phyloP scores from a whole-genome alignment of 2,888 invertebrate species.

The Acrobasis repandana region DNA sequence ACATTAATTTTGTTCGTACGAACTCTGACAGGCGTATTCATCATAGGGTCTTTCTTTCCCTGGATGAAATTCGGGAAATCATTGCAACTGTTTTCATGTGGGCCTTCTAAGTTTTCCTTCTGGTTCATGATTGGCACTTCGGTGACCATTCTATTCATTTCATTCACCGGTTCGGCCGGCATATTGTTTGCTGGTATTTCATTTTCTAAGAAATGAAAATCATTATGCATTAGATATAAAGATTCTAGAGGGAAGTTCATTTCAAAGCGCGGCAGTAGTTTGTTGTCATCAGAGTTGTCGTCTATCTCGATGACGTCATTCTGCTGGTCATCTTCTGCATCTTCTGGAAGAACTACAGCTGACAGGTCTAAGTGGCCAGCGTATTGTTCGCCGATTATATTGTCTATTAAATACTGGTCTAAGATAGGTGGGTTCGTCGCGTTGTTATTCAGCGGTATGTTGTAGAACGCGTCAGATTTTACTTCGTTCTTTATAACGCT shows the following conservation, averaged over 20 bases:
- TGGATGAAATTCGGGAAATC: slow-evolving; percentile 68
- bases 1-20: slow-evolving; percentile 75
- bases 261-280: slow-evolving; percentile 67
- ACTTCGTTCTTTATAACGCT: slow-evolving; percentile 75
- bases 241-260: slow-evolving; percentile 73
- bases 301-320: slow-evolving; percentile 77
- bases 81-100: slow-evolving; percentile 43
- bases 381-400: slow-evolving; percentile 71
- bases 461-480: slow-evolving; percentile 71
- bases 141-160: slow-evolving; percentile 62
- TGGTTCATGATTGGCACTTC: slow-evolving; percentile 65
- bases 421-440: slow-evolving; percentile 61
- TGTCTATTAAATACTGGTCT: slow-evolving; percentile 73
- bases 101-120: slow-evolving; percentile 54
- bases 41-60: slow-evolving; percentile 74
- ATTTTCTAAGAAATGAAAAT: slow-evolving; percentile 73
- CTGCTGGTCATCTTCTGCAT: slow-evolving; percentile 54
- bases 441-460: slow-evolving; percentile 55
- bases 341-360: slow-evolving; percentile 59
- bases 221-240: slow-evolving; percentile 72
- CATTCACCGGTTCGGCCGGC: slow-evolving; percentile 52
- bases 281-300: slow-evolving; percentile 75
- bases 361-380: slow-evolving; percentile 65
- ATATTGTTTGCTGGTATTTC: slow-evolving; percentile 56
- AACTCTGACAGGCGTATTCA: slow-evolving; percentile 70